Percentiles rank a stretch among this genome's conserved stretches.
These are phyloP conservation scores for Tupaia chinensis DNA, from an alignment of 2,113 vertebrate genomes.

Conservation along the genomic window DNA sequence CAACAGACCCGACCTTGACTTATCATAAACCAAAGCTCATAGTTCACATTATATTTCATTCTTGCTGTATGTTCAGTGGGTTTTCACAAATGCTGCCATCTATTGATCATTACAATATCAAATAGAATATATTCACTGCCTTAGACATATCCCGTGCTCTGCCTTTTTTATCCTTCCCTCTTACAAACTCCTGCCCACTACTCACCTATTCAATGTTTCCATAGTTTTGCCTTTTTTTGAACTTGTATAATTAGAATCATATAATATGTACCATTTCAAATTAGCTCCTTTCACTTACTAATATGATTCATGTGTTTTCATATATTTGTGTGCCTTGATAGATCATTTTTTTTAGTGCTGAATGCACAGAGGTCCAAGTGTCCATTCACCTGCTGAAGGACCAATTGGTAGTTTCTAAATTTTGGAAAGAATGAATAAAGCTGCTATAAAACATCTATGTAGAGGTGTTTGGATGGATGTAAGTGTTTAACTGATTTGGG, in stretches of 20 bases:
- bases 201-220: rapidly evolving
- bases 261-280: neutral
- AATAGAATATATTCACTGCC: neutral
- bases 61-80: neutral
- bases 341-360: neutral
- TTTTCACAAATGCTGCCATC: neutral
- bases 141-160: neutral
- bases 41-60: neutral
- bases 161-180: neutral
- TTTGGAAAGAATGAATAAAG: neutral
- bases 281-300: neutral
- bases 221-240: neutral
- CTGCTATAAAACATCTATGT: neutral
- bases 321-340: neutral
- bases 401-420: neutral
- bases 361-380: neutral
- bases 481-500: neutral
- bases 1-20: neutral
- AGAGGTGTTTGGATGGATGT: neutral
- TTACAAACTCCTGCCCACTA: too few relatives aligned
- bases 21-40: neutral
- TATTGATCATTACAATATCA: neutral
- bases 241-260: neutral
- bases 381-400: neutral
- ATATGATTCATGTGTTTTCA: neutral